Evolutionary conservation across 2,888 invertebrate genomes (phyloP).

Genomic region (Crossocerus cetratus): DNA sequence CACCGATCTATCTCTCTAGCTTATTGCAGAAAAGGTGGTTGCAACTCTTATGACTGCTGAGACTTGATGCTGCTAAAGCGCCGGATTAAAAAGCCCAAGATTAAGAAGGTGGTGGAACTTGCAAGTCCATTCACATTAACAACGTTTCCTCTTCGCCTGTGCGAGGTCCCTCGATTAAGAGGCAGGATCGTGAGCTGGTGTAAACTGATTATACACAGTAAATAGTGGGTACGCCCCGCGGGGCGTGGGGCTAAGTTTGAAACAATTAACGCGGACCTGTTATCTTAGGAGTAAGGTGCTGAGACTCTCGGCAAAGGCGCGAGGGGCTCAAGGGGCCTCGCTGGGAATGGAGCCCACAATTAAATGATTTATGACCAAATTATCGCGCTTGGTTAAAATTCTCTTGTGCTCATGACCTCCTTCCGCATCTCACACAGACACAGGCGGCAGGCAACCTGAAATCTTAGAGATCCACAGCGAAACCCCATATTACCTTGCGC

Average conservation of each 20-base stretch:
- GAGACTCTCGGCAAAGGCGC: conserved; percentile 26
- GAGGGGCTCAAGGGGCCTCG: conserved; percentile 10
- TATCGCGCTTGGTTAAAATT: conserved; percentile 47
- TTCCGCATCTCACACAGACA: conserved; percentile 14
- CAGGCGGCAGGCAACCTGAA: not conserved
- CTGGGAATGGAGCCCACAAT: conserved; percentile 51
- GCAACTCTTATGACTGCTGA: too few species aligned
- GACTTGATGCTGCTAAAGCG: too few species aligned
- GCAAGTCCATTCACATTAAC: too few species aligned
- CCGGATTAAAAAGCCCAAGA: too few species aligned
- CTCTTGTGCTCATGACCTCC: conserved; percentile 18
- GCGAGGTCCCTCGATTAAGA: conserved; percentile 30
- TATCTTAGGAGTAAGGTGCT: conserved; percentile 58
- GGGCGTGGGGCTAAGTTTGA: conserved; percentile 62
- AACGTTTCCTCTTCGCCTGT: too few species aligned
- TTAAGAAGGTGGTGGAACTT: too few species aligned
- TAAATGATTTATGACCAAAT: conserved; percentile 63
- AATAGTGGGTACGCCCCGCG: conserved; percentile 54
- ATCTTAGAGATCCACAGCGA: too few species aligned
- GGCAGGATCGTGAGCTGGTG: conserved; percentile 30
- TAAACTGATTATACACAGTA: conserved; percentile 66
- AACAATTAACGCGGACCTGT: conserved; percentile 69
- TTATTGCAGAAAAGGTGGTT: too few species aligned
- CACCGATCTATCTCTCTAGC: not conserved
- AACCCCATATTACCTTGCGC: too few species aligned